Conservation (phyloP, 2,113 vertebrate genomes). For the Reinhardtius hippoglossoides region DNA sequence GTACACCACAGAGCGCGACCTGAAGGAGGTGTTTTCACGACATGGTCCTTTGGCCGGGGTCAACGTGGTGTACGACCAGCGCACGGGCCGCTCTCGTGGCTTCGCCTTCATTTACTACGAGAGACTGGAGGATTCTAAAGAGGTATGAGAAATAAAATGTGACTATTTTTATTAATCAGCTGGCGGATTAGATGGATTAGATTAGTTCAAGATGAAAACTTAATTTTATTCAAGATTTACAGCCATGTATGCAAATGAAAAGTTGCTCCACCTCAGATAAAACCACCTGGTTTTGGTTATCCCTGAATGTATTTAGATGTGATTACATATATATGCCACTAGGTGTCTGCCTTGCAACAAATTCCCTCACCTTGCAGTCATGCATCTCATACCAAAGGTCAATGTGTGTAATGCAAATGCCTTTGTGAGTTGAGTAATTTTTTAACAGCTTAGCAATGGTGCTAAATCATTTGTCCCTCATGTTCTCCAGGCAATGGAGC, state of each 20-base stretch:
- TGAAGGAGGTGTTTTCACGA: constrained; percentile 95
- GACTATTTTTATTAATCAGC: neutral
- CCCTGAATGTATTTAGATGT: constrained; percentile 8
- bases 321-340: constrained; percentile 56
- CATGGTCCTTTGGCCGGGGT: constrained; percentile 92
- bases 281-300: too few species aligned
- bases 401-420: neutral
- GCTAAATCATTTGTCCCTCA: constrained; percentile 10
- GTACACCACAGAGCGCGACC: constrained; percentile 93
- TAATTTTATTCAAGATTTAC: neutral
- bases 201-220: neutral
- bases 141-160: constrained; percentile 80
- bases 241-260: too few species aligned
- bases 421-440: constrained; percentile 18
- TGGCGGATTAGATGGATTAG: too few species aligned
- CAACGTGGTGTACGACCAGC: constrained; percentile 95
- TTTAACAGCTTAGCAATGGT: neutral
- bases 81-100: constrained; percentile 92
- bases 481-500: constrained; percentile 89
- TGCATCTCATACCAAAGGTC: neutral
- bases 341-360: constrained; percentile 65
- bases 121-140: constrained; percentile 93
- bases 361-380: neutral
- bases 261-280: too few species aligned
- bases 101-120: constrained; percentile 96